These are phyloP conservation scores for Drosophila aldrichi DNA, from an alignment of 2,888 invertebrate species.

Conservation along the genomic window DNA sequence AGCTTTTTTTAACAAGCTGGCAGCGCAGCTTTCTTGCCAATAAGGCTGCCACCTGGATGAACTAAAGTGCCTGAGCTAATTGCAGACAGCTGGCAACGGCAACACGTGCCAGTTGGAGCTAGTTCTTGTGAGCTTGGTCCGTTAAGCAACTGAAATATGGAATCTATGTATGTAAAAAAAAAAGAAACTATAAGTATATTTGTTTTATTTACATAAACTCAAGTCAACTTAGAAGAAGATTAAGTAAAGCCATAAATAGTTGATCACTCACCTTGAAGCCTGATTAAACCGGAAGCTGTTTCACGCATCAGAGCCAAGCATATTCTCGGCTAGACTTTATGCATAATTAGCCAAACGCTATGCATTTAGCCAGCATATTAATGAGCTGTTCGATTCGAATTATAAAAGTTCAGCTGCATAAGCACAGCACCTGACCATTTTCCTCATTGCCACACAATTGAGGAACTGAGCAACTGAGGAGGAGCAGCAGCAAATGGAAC, in stretches of 20 bases:
- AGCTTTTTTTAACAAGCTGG: conserved; percentile 17
- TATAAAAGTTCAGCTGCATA: conserved; percentile 10
- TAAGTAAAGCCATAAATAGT: not conserved
- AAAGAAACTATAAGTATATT: too few species aligned
- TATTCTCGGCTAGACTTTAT: conserved; percentile 32
- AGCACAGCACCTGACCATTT: not conserved
- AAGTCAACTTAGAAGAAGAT: not conserved
- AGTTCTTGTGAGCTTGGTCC: not conserved
- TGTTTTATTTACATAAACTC: not conserved
- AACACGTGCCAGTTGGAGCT: conserved; percentile 11
- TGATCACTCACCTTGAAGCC: conserved; percentile 31
- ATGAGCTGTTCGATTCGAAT: conserved; percentile 15
- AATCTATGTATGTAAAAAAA: not conserved
- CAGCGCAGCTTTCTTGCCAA: not conserved
- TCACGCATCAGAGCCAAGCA: conserved; percentile 7
- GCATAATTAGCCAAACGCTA: conserved; percentile 53
- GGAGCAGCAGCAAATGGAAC: conserved; percentile 11
- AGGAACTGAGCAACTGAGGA: conserved; percentile 28
- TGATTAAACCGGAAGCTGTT: conserved; percentile 49
- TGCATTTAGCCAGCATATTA: conserved; percentile 27
- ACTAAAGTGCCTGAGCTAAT: not conserved
- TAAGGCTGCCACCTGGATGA: conserved; percentile 14
- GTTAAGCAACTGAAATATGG: not conserved
- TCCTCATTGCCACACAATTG: conserved; percentile 32
- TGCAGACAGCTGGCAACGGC: conserved; percentile 9